These are phyloP conservation scores for Conomelus anceps DNA, from an alignment of 2,888 invertebrate species.

Conservation along the genomic window DNA sequence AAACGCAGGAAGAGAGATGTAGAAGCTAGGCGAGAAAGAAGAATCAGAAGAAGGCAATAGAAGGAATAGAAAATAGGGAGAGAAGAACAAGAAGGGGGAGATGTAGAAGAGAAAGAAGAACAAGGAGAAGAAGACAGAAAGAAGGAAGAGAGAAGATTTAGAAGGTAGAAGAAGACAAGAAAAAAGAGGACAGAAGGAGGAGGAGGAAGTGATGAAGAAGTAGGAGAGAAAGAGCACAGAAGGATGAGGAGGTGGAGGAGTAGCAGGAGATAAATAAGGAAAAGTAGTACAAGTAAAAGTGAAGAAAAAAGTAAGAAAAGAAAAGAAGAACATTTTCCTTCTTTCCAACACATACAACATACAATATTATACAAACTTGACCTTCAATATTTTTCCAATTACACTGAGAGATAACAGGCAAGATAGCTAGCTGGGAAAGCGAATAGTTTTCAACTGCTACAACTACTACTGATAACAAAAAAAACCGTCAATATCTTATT, in stretches of 20 bases:
- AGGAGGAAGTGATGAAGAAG: background rate
- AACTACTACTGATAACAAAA: background rate
- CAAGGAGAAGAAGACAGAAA: too few relatives aligned
- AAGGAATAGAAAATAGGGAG: too few relatives aligned
- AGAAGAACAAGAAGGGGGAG: too few relatives aligned
- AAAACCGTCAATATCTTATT: background rate
- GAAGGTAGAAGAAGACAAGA: too few relatives aligned
- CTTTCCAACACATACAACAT: too few relatives aligned
- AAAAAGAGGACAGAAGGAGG: too few relatives aligned
- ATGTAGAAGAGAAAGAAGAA: too few relatives aligned
- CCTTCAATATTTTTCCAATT: background rate
- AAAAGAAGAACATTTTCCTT: background rate
- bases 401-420: background rate
- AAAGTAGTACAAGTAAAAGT: background rate
- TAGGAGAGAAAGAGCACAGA: background rate
- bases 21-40: too few relatives aligned
- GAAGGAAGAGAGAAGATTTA: too few relatives aligned
- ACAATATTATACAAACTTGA: background rate
- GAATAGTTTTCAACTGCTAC: background rate
- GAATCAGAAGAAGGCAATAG: too few relatives aligned
- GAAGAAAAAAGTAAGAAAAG: background rate
- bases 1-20: too few relatives aligned
- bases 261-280: too few relatives aligned
- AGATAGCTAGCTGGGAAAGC: background rate
- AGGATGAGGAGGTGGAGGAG: background rate